Evolutionary conservation across 2,888 invertebrate genomes (phyloP).

Genomic region (Xylocampa areola): DNA sequence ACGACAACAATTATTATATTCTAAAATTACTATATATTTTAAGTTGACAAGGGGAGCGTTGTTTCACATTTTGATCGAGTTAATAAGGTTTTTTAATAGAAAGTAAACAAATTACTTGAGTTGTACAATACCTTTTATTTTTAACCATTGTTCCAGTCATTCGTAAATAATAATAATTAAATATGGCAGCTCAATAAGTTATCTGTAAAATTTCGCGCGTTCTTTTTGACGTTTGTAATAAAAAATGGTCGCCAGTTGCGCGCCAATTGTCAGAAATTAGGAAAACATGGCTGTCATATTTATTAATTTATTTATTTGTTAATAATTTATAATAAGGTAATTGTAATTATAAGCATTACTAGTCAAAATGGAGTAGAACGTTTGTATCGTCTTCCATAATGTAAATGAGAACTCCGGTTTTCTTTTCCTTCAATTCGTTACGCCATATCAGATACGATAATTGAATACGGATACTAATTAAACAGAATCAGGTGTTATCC

Average conservation of each 20-base stretch:
- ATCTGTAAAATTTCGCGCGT: slow-evolving; percentile 36
- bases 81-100: background rate
- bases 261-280: slow-evolving; percentile 39
- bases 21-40: slow-evolving; percentile 16
- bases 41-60: slow-evolving; percentile 4
- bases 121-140: too few species aligned
- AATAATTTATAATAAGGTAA: slow-evolving; percentile 55
- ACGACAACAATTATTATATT: slow-evolving; percentile 44
- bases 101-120: too few species aligned
- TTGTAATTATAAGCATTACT: slow-evolving; percentile 62
- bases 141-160: slow-evolving; percentile 13
- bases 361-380: slow-evolving; percentile 75
- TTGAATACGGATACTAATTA: slow-evolving; percentile 69
- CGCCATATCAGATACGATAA: slow-evolving; percentile 69
- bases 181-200: slow-evolving; percentile 47
- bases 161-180: slow-evolving; percentile 21
- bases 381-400: slow-evolving; percentile 87
- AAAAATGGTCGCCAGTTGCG: slow-evolving; percentile 14
- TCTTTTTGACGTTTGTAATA: slow-evolving; percentile 32
- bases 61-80: slow-evolving; percentile 17
- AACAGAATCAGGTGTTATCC: slow-evolving; percentile 81
- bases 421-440: slow-evolving; percentile 71
- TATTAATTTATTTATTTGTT: slow-evolving; percentile 44
- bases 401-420: slow-evolving; percentile 76
- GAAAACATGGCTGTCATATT: slow-evolving; percentile 42